phyloP scores from a whole-genome alignment of 2,888 invertebrate species.

The Philereme transversata region DNA sequence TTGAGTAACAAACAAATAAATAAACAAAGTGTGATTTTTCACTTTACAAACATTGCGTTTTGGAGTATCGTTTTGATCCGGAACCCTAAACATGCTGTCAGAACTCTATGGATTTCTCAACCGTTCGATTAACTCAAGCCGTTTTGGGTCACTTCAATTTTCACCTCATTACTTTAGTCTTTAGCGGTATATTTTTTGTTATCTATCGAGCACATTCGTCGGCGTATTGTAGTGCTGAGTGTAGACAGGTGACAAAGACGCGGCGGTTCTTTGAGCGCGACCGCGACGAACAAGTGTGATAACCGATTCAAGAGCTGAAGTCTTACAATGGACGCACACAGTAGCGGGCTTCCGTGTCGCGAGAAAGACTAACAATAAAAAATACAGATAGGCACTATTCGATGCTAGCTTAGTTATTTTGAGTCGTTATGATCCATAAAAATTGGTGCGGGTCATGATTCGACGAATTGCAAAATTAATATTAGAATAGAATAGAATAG shows the following conservation, averaged over 20 bases:
- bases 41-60: no score
- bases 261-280: constrained; percentile 61
- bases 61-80: no score
- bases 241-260: constrained; percentile 65
- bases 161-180: constrained; percentile 25
- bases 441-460: no score
- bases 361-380: constrained; percentile 45
- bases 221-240: constrained; percentile 44
- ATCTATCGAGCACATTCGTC: constrained; percentile 37
- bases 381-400: constrained; percentile 25
- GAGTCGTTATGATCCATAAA: no score
- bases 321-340: constrained; percentile 69
- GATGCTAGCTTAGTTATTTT: neutral
- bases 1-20: no score
- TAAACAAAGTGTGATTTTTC: no score
- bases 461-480: no score
- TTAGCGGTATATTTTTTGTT: constrained; percentile 35
- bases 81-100: no score
- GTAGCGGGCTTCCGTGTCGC: constrained; percentile 79
- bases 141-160: constrained; percentile 11
- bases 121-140: neutral
- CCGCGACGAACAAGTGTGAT: constrained; percentile 69
- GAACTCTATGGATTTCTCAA: no score
- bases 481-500: no score
- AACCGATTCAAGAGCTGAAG: constrained; percentile 59